These are phyloP conservation scores for Entomyzon cyanotis DNA, from an alignment of 2,113 vertebrate genomes.

Conservation along the genomic window DNA sequence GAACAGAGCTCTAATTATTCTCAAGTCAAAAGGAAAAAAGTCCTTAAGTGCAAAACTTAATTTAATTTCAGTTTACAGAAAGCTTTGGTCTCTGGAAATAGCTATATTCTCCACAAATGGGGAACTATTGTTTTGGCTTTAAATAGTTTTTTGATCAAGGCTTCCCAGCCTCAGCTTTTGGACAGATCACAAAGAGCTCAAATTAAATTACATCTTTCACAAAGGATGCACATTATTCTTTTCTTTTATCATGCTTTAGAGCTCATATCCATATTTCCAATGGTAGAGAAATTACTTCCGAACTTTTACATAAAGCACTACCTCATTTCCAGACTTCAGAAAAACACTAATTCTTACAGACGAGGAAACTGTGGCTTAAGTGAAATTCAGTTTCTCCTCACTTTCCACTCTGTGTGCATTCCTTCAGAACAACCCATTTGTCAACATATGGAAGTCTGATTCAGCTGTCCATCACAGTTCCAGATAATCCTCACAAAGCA, in stretches of 20 bases:
- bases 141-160: not conserved
- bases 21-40: not conserved
- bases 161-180: not conserved
- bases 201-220: not conserved
- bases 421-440: not conserved
- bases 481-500: conserved; percentile 4
- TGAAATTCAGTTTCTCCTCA: not conserved
- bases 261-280: not conserved
- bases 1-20: not conserved
- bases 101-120: not conserved
- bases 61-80: not conserved
- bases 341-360: not conserved
- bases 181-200: not conserved
- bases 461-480: not conserved
- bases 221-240: not conserved
- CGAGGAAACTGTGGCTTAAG: not conserved
- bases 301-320: not conserved
- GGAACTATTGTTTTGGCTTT: not conserved
- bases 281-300: not conserved
- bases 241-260: not conserved
- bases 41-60: not conserved
- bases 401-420: not conserved
- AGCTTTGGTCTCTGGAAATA: not conserved
- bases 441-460: not conserved
- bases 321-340: not conserved